Conservation (phyloP, 2,113 vertebrate genomes). For the Rhineura floridana region DNA sequence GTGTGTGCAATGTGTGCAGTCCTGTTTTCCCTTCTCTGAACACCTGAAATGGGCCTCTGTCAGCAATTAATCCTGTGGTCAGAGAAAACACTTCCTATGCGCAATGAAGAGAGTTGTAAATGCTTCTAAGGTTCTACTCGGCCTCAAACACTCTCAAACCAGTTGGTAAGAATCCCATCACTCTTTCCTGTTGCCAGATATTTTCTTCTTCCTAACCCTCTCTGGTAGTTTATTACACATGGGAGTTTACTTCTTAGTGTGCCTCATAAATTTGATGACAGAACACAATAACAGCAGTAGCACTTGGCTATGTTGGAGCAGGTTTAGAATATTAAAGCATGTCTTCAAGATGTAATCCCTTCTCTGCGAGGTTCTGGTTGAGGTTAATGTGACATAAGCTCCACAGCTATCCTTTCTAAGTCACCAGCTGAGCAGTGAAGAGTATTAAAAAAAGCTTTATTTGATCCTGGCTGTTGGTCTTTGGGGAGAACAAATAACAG, state of each 20-base stretch:
- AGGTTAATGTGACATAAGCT: conserved; percentile 58
- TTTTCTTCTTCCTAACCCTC: neutral
- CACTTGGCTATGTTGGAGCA: conserved; percentile 16
- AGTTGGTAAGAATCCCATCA: accelerated
- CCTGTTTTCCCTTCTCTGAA: neutral
- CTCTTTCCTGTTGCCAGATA: accelerated
- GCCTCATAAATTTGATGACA: conserved; percentile 25
- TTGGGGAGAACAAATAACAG: conserved; percentile 56
- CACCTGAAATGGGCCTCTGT: neutral
- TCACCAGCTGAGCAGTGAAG: conserved; percentile 33
- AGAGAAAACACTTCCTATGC: neutral
- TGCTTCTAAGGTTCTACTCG: accelerated
- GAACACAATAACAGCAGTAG: conserved; percentile 11
- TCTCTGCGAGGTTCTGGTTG: conserved; percentile 37
- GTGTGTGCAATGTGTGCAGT: neutral
- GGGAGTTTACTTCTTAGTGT: conserved; percentile 1
- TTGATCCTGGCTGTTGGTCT: conserved; percentile 52
- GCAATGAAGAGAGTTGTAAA: neutral
- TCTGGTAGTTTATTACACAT: neutral
- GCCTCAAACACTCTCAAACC: neutral
- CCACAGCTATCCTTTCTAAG: conserved; percentile 46
- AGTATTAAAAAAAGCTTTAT: conserved; percentile 48
- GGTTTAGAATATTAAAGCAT: conserved; percentile 30
- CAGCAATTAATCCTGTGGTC: neutral
- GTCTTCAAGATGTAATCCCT: conserved; percentile 48